These are phyloP conservation scores for Calameuta idolon DNA, from an alignment of 2,888 invertebrate genomes.

Conservation along the genomic window DNA sequence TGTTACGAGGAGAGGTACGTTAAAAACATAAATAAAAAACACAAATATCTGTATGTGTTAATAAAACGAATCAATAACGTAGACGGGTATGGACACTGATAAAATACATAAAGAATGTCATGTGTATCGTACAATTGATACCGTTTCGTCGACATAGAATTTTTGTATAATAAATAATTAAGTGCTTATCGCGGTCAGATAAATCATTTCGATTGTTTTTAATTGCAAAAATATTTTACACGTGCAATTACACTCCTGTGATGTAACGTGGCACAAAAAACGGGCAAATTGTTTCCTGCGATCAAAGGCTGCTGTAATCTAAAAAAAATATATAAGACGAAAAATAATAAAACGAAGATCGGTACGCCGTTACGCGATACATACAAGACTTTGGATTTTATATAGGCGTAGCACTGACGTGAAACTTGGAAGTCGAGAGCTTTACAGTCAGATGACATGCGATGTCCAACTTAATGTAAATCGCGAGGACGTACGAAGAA, in stretches of 20 bases:
- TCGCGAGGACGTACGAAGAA: neutral
- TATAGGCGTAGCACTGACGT: neutral
- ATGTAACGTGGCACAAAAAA: too few relatives aligned
- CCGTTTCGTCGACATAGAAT: too few relatives aligned
- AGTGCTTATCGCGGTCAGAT: neutral
- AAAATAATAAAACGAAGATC: neutral
- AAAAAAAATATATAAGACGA: neutral
- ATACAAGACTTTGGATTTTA: neutral
- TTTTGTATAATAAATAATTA: too few relatives aligned
- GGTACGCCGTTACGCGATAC: neutral
- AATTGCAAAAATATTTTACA: neutral
- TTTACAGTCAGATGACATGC: neutral
- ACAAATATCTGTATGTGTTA: too few relatives aligned
- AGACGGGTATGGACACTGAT: too few relatives aligned
- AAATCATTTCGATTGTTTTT: neutral
- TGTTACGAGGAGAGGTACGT: too few relatives aligned
- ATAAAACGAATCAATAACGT: too few relatives aligned
- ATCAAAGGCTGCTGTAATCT: neutral
- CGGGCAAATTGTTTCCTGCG: neutral
- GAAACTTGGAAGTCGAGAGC: neutral
- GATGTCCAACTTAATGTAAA: neutral
- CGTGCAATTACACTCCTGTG: neutral
- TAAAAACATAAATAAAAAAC: too few relatives aligned
- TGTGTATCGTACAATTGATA: too few relatives aligned
- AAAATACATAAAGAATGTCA: too few relatives aligned